Percentiles rank a stretch among this genome's conserved stretches.
Conservation (phyloP, 2,797 vertebrate genomes). For the Halcyon smyrnensis region DNA sequence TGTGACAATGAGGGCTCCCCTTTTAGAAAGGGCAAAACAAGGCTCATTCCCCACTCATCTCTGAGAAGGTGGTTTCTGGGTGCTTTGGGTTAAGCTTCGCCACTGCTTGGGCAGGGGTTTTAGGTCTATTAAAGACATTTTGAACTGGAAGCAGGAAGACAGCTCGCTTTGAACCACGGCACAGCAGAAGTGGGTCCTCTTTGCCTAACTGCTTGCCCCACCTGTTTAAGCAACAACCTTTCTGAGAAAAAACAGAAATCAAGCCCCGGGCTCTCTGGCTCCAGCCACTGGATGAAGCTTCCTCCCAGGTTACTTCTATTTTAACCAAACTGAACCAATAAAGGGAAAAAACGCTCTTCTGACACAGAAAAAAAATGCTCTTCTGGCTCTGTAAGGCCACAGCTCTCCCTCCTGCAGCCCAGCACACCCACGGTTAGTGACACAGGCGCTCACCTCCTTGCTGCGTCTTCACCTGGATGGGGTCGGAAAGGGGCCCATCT, state of each 20-base stretch:
- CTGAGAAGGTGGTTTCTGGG: not conserved
- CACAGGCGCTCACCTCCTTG: conserved; percentile 88
- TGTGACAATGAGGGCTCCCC: not conserved
- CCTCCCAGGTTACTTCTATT: not conserved
- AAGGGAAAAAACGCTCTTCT: not conserved
- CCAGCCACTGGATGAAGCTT: not conserved
- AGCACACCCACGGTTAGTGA: fast-evolving
- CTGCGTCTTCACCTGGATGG: conserved; percentile 96
- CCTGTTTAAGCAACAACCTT: not conserved
- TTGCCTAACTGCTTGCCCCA: not conserved
- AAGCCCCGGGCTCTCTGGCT: not conserved
- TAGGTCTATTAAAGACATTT: not conserved
- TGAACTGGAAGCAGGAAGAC: not conserved
- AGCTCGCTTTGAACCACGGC: not conserved
- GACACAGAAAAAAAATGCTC: no score
- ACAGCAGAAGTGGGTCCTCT: not conserved
- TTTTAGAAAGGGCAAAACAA: not conserved
- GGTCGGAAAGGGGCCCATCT: conserved; percentile 95
- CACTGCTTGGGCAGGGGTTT: not conserved
- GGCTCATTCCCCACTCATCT: not conserved
- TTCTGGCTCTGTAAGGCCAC: not conserved
- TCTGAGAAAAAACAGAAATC: not conserved
- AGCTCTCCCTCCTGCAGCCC: not conserved
- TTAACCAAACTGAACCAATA: not conserved
- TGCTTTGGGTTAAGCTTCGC: not conserved